A percentile compares a stretch with the other conserved stretches of the same genome.
phyloP scores from a whole-genome alignment of 2,113 vertebrate species.

The Tonatia bakeri region DNA sequence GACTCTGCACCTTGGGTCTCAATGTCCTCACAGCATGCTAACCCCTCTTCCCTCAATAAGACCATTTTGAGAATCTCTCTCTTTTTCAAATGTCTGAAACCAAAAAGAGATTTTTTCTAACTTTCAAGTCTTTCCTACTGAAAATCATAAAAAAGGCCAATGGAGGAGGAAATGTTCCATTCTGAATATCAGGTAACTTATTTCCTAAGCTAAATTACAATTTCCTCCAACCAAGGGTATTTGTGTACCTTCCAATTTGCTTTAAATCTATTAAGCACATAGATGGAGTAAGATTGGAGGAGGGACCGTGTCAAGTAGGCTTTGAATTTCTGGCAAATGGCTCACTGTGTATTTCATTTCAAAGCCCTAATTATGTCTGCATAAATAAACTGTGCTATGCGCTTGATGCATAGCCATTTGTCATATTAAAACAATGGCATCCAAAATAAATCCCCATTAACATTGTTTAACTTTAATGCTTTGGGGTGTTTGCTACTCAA shows the following conservation, averaged over 20 bases:
- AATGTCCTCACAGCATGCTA: not conserved
- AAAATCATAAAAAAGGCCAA: not conserved
- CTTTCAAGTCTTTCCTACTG: not conserved
- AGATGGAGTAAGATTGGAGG: slow-evolving; percentile 28
- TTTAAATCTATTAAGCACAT: slow-evolving; percentile 20
- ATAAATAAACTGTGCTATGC: slow-evolving; percentile 78
- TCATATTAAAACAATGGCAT: slow-evolving; percentile 77
- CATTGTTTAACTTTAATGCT: slow-evolving; percentile 72
- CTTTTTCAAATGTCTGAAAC: not conserved
- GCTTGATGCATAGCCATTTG: slow-evolving; percentile 69
- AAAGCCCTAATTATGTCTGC: slow-evolving; percentile 70
- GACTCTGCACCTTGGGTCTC: not conserved
- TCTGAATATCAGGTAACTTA: not conserved
- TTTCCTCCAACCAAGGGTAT: not conserved
- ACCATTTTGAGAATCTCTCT: not conserved
- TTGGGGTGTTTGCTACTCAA: slow-evolving; percentile 63
- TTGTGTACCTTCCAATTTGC: not conserved
- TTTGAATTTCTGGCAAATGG: slow-evolving; percentile 60
- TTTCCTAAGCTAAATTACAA: not conserved
- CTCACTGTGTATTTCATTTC: slow-evolving; percentile 53
- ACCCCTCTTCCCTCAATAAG: not conserved
- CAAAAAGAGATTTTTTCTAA: not conserved
- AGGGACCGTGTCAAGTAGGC: slow-evolving; percentile 45
- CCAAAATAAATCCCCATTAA: slow-evolving; percentile 78
- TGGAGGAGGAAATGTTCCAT: not conserved